Evolutionary conservation across 2,888 invertebrate genomes (phyloP).

Genomic region (Meiosimyza decipiens): DNA sequence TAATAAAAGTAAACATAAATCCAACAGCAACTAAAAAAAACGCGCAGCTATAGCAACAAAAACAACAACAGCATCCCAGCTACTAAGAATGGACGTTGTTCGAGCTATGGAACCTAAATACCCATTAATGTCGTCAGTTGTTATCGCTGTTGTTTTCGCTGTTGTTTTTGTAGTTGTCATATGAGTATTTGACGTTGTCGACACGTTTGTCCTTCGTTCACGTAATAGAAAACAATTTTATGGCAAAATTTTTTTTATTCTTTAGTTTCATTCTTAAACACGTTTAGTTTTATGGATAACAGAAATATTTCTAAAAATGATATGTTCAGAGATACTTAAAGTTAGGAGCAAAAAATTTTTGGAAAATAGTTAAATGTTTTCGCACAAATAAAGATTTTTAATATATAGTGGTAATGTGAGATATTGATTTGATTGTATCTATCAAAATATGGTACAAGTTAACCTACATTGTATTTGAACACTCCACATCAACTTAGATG

Average conservation of each 20-base stretch:
- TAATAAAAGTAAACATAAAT: neutral
- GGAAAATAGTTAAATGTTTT: too few relatives aligned
- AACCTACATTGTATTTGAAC: too few relatives aligned
- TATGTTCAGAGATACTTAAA: neutral
- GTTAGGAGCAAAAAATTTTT: too few relatives aligned
- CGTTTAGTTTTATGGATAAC: constrained; percentile 21
- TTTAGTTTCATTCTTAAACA: too few relatives aligned
- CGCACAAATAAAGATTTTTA: too few relatives aligned
- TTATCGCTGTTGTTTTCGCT: neutral
- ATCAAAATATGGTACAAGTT: too few relatives aligned
- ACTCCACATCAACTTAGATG: too few relatives aligned
- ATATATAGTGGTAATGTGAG: too few relatives aligned
- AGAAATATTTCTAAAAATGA: constrained; percentile 31
- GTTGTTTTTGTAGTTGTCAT: constrained; percentile 1
- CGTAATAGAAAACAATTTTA: neutral
- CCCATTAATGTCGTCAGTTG: neutral
- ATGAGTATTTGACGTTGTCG: neutral
- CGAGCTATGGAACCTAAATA: neutral
- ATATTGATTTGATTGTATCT: too few relatives aligned
- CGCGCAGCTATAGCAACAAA: neutral
- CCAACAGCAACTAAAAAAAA: neutral
- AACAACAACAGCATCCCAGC: neutral
- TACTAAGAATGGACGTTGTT: neutral
- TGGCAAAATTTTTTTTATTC: too few relatives aligned
- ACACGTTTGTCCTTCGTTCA: neutral